Conservation (phyloP, 2,113 vertebrate species). For the Ammospiza nelsoni region DNA sequence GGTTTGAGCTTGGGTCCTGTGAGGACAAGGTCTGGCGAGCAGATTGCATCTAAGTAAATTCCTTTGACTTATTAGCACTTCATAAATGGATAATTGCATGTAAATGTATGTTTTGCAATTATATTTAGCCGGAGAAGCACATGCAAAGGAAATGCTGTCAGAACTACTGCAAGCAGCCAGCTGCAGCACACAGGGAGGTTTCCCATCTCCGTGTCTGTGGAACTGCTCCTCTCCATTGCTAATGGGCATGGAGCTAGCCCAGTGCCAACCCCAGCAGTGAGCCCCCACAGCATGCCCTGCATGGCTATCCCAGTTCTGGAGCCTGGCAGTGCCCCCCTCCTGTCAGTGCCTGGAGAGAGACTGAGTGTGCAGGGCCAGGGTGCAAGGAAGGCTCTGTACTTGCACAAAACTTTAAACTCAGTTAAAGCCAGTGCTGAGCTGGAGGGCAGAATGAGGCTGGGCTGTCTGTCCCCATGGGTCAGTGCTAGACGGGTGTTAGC, state of each 20-base stretch:
- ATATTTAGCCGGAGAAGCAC: background rate
- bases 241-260: background rate
- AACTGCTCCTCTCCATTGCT: background rate
- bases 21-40: slow-evolving; percentile 24
- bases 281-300: background rate
- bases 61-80: background rate
- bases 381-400: rapidly evolving
- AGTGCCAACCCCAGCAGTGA: background rate
- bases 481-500: rapidly evolving
- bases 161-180: background rate
- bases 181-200: background rate
- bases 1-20: background rate
- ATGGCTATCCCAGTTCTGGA: background rate
- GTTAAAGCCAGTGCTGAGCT: background rate
- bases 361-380: rapidly evolving
- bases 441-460: background rate
- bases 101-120: background rate
- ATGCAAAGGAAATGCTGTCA: background rate
- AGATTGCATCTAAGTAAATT: background rate
- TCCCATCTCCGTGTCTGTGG: rapidly evolving
- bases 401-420: background rate
- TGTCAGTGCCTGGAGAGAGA: background rate
- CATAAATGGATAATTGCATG: background rate
- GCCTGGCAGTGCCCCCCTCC: background rate
- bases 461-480: background rate